These are phyloP conservation scores for Darevskia nairensis DNA, from an alignment of 2,797 vertebrate species.

Conservation along the genomic window DNA sequence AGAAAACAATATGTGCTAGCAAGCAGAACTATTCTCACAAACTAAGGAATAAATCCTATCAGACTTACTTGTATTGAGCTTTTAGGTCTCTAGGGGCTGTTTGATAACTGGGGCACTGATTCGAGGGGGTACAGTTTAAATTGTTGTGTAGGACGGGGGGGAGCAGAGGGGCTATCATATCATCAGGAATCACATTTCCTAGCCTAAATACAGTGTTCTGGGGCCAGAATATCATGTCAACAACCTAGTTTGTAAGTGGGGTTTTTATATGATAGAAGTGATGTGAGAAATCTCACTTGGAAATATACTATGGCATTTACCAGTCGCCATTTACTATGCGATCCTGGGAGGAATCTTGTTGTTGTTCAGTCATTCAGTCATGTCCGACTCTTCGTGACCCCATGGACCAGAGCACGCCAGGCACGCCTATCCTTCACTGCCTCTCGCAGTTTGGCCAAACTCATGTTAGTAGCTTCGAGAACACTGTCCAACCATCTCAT, in stretches of 20 bases:
- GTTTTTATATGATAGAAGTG: not conserved
- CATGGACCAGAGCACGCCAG: too few relatives aligned
- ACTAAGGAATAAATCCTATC: not conserved
- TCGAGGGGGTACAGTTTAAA: not conserved
- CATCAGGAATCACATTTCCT: not conserved
- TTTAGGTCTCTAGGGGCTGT: not conserved
- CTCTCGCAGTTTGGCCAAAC: too few relatives aligned
- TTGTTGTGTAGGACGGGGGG: not conserved
- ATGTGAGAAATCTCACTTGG: not conserved
- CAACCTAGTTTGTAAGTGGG: not conserved
- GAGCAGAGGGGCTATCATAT: not conserved
- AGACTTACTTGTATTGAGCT: not conserved
- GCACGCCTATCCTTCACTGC: too few relatives aligned
- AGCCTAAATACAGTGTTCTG: not conserved
- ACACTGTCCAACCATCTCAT: too few relatives aligned
- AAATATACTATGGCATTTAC: not conserved
- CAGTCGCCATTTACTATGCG: not conserved
- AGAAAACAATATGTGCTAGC: not conserved
- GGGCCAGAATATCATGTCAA: not conserved
- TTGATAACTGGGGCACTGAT: not conserved
- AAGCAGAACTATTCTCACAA: not conserved
- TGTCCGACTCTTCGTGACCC: too few relatives aligned
- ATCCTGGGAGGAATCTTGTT: not conserved
- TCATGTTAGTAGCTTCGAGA: too few relatives aligned
- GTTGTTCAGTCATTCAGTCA: too few relatives aligned